Base-by-base conservation (phyloP, 2,797 vertebrate species). In the Clarias fuscus region DNA sequence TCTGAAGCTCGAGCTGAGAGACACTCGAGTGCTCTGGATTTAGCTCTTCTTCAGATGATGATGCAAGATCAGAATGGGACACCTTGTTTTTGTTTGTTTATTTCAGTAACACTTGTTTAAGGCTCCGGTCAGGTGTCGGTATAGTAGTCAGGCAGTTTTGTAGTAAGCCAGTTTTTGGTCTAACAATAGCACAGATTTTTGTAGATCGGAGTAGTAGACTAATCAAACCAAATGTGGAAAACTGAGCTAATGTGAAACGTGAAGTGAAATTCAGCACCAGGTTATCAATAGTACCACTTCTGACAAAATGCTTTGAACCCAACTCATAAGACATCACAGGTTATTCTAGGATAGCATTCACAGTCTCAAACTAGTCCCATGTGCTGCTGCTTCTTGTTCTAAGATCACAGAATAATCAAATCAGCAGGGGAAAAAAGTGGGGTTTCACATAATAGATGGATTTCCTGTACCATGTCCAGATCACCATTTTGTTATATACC, bases 51-150 rank as follows among this genome's bases (percentile, higher is more conserved):
- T 43, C 5, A 61, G 30, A 37, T 3, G 67, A 6, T 73, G 11
- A 65, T 18, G 24, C 20, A 58, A 33, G 40, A 82, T 82, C 22
- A 72, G 43, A 56, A 53, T 22, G n/a, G 17, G 64, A 58, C 33
- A 33, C 5, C 0, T 43, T 33, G 33, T 20, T 40, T 13, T 27
- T 64, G 17, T 81, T 11, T 22, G n/a, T n/a, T 43, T 56, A 14
- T 56, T 56, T 53, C 64, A 68, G 64, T 83, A 78, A 72, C 33
- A 78, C 81, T 71, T 64, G n/a, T 71, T 86, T 87, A 72, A 78
- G 83, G 73, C 64, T 70, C 77, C 71, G 48, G 62, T 84, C 83
- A 75, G 78, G 67, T 62, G 65, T 70, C 65, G 53, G 72, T 59
- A 58, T 40, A 84, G 56, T 37, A 67, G 14, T 20, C 71, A 87